These are phyloP conservation scores for Anagrus nilaparvatae DNA, from an alignment of 1,140 invertebrate species.

Conservation along the genomic window DNA sequence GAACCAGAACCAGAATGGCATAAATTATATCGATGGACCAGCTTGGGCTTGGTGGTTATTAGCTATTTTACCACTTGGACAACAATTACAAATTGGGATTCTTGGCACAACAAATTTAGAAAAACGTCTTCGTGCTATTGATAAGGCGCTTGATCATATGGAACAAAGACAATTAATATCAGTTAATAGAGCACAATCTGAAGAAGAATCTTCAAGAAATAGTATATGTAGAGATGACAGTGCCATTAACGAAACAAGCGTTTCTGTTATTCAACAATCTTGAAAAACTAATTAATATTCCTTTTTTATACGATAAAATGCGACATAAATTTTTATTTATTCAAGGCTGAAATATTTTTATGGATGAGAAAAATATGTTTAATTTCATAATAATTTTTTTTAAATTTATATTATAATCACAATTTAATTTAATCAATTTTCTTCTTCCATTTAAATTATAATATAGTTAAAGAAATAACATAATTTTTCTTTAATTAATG, in stretches of 20 bases:
- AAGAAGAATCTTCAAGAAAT: slow-evolving; percentile 30
- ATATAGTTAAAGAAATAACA: too few species aligned
- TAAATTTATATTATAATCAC: too few species aligned
- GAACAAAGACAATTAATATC: slow-evolving; percentile 38
- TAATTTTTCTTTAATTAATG: too few species aligned
- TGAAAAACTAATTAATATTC: too few species aligned
- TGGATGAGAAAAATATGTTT: too few species aligned
- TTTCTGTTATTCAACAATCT: slow-evolving; percentile 29
- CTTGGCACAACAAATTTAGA: slow-evolving; percentile 64
- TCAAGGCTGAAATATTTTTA: too few species aligned
- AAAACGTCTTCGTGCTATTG: slow-evolving; percentile 69
- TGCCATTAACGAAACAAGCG: slow-evolving; percentile 22
- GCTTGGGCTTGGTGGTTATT: slow-evolving; percentile 89
- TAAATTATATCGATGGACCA: slow-evolving; percentile 62
- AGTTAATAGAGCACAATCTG: slow-evolving; percentile 27
- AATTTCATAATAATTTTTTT: too few species aligned
- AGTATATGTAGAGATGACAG: slow-evolving; percentile 33
- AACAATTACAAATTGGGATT: slow-evolving; percentile 66
- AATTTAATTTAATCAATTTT: too few species aligned
- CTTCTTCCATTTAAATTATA: too few species aligned
- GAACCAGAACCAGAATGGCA: slow-evolving; percentile 58
- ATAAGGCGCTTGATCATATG: slow-evolving; percentile 60
- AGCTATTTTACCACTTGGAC: slow-evolving; percentile 72
- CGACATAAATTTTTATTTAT: too few species aligned
- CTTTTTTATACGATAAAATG: too few species aligned